Evolutionary conservation across 2,797 vertebrate genomes (phyloP), one percentile per base, ranked within the genome.

Genomic region (Diplodus puntazzo): DNA sequence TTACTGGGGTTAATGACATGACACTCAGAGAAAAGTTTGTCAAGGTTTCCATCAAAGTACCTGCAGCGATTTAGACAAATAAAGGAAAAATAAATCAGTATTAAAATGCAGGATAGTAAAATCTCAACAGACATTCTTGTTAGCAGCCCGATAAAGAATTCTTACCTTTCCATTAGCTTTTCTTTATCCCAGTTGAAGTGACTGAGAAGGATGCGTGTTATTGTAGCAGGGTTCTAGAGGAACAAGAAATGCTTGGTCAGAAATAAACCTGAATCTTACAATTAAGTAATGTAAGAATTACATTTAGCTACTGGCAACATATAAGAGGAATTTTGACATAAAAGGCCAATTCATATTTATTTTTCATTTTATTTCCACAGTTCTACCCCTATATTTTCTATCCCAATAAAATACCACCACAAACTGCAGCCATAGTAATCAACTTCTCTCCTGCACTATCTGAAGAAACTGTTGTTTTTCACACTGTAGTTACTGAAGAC

Each of bases 151-250:
- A 61, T 50, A 30, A 65, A 68, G 1, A 79, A 58, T 81, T 74
- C 93, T 95, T 96, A 97, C 98, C 98, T 98, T 94, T 99, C 98
- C 98, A 99, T 99, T 76, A 99, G 97, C 93, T 99, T 99, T 94
- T 99, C 98, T 94, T 99, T 99, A 94, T 99, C 98, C 98, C 98
- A 99, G 94, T 99, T 99, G 96, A 99, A 99, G 96, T 99, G 98
- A 96, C 98, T 99, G 93, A 99, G 97, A 89, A 99, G 97, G 96
- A 99, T 99, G 95, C 98, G 97, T 72, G 98, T 99, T 91, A 99
- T 99, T 87, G 98, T 99, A 70, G 98, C 98, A 90, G 98, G 98
- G 94, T 99, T 99, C 98, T 99, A 81, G 84, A 85, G 80, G 45
- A 86, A 64, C 39, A 21, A 91, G 34, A 86, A 78, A 84, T 53